Percentiles rank a stretch among this genome's conserved stretches.
Conservation (phyloP, 2,888 invertebrate species). For the Scaeva pyrastri region DNA sequence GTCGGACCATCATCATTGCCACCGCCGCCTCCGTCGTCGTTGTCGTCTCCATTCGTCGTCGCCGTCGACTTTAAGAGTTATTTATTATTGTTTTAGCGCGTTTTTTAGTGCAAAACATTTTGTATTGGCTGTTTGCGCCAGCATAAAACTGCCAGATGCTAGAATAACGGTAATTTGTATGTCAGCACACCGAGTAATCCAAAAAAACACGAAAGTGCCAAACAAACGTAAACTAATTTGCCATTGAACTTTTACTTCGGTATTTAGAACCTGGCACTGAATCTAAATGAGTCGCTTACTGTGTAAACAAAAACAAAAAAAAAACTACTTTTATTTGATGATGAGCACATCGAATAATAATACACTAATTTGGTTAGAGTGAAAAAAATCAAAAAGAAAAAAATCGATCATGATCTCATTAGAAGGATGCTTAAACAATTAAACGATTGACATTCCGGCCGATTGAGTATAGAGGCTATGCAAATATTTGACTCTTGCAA, state of each 20-base stretch:
- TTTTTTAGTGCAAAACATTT: slow-evolving; percentile 58
- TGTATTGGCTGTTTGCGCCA: neutral
- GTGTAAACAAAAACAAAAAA: slow-evolving; percentile 9
- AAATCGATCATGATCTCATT: slow-evolving; percentile 72
- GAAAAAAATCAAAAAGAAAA: neutral
- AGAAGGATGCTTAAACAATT: slow-evolving; percentile 60
- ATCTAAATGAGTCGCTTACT: slow-evolving; percentile 56
- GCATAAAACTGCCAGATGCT: slow-evolving; percentile 41
- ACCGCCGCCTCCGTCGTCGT: neutral
- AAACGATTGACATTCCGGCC: slow-evolving; percentile 44
- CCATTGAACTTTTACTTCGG: slow-evolving; percentile 69
- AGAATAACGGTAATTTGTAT: slow-evolving; percentile 46
- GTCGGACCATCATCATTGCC: neutral
- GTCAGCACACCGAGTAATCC: slow-evolving; percentile 32
- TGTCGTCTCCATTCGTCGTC: slow-evolving; percentile 8
- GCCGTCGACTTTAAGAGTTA: slow-evolving; percentile 19
- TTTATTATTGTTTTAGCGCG: slow-evolving; percentile 62
- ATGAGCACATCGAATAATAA: slow-evolving; percentile 20
- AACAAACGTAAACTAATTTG: slow-evolving; percentile 58
- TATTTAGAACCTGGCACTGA: slow-evolving; percentile 52
- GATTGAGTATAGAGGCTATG: slow-evolving; percentile 33
- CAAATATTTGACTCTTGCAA: slow-evolving; percentile 57
- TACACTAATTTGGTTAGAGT: neutral
- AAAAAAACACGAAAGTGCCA: neutral
- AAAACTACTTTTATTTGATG: slow-evolving; percentile 1